These are phyloP conservation scores for Polyodon spathula DNA, from an alignment of 2,113 vertebrate species.

Conservation along the genomic window DNA sequence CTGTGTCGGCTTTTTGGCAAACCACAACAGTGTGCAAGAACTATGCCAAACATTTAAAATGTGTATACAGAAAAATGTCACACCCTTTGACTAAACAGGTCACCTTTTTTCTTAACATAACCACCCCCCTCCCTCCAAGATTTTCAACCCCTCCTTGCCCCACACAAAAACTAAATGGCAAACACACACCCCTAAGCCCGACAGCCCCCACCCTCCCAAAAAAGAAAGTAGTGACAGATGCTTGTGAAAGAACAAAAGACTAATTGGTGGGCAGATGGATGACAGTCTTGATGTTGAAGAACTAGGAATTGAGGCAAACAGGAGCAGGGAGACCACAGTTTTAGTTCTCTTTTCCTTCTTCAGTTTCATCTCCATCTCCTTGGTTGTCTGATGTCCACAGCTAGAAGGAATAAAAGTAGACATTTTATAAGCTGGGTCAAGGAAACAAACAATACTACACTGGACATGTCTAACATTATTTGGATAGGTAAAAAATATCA, in stretches of 20 bases:
- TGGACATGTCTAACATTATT: too few relatives aligned
- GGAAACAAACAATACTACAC: too few relatives aligned
- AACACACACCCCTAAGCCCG: not conserved
- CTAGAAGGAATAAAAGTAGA: conserved; percentile 26
- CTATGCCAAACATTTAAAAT: conserved; percentile 22
- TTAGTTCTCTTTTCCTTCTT: conserved; percentile 46
- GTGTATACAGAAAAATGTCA: conserved; percentile 15
- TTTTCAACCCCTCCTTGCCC: too few relatives aligned
- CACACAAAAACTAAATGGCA: conserved; percentile 4
- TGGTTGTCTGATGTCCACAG: conserved; percentile 62
- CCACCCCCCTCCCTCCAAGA: conserved; percentile 14
- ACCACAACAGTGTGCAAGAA: conserved; percentile 22
- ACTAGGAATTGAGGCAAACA: conserved; percentile 32
- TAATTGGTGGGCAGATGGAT: conserved; percentile 26
- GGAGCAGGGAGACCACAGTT: conserved; percentile 20
- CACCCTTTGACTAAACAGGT: not conserved
- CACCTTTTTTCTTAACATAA: not conserved
- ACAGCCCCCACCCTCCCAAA: conserved; percentile 2
- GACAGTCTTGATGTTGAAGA: conserved; percentile 28
- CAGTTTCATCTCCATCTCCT: conserved; percentile 43
- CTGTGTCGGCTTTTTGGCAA: conserved; percentile 17
- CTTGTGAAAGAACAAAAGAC: conserved; percentile 33
- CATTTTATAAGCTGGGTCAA: not conserved
- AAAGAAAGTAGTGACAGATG: conserved; percentile 29
- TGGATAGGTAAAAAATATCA: too few relatives aligned